Evolutionary conservation across 2,797 vertebrate genomes (phyloP).

Genomic region (Poecilia gillii): DNA sequence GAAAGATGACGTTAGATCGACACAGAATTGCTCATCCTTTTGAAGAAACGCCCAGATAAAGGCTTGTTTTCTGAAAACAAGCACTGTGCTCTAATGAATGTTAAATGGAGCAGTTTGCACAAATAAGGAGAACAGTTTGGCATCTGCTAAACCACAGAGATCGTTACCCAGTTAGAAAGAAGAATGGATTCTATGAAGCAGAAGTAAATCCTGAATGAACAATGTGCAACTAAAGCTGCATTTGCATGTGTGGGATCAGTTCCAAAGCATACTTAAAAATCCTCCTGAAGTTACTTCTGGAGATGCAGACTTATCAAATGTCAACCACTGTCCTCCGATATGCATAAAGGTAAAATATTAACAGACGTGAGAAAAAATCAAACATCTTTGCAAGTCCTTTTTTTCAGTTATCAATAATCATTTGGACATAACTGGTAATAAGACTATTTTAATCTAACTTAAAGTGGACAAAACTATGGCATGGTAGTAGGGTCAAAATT

Average conservation of each 20-base stretch:
- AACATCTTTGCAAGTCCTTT: background rate
- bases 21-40: background rate
- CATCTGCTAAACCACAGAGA: background rate
- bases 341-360: background rate
- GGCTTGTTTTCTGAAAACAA: background rate
- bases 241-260: background rate
- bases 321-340: background rate
- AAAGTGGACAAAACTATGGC: background rate
- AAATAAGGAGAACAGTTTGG: background rate
- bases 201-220: background rate
- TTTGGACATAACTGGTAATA: background rate
- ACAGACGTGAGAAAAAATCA: background rate
- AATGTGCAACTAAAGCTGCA: background rate
- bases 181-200: constrained; percentile 1
- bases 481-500: background rate
- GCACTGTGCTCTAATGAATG: background rate
- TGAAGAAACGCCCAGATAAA: background rate
- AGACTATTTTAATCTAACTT: background rate
- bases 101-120: background rate
- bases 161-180: background rate
- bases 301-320: background rate
- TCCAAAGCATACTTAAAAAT: background rate
- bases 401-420: background rate
- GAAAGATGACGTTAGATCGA: background rate
- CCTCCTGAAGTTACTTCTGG: no score